A percentile compares a stretch with the other conserved stretches of the same genome.
These are phyloP conservation scores for Caenorhabditis brenneri DNA, from an alignment of 1,140 invertebrate species.

Conservation along the genomic window DNA sequence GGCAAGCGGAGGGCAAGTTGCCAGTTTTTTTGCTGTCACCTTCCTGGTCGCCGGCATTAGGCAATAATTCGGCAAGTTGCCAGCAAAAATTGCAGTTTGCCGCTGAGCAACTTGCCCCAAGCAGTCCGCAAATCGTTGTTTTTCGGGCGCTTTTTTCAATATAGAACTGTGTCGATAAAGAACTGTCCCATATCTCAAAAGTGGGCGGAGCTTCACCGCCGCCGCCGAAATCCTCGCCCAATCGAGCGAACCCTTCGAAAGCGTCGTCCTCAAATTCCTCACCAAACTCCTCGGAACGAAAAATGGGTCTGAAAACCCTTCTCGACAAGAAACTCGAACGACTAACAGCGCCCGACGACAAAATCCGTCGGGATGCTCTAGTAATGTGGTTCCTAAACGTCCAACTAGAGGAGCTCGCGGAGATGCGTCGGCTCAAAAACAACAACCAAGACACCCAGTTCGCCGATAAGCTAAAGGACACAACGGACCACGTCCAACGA, in stretches of 20 bases:
- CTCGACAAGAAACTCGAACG: conserved; percentile 56
- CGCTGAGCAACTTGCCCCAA: too few species aligned
- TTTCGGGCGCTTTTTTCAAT: too few species aligned
- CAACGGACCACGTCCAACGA: conserved; percentile 20
- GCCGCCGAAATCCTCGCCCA: conserved; percentile 55
- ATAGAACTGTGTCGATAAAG: too few species aligned
- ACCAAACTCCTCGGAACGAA: conserved; percentile 34
- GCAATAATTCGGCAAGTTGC: too few species aligned
- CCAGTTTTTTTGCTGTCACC: too few species aligned
- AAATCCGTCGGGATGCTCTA: conserved; percentile 52
- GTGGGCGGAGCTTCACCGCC: conserved; percentile 51
- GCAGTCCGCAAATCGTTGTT: too few species aligned
- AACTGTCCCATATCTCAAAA: too few species aligned
- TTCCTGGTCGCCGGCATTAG: too few species aligned
- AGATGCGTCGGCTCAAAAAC: conserved; percentile 28
- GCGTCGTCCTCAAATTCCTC: conserved; percentile 54
- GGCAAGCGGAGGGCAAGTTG: too few species aligned
- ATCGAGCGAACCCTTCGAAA: conserved; percentile 55
- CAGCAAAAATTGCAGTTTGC: too few species aligned
- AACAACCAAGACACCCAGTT: neutral
- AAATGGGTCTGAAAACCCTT: conserved; percentile 53
- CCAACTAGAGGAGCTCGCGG: conserved; percentile 52
- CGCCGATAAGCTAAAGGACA: neutral
- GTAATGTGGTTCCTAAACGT: conserved; percentile 57
- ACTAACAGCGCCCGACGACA: conserved; percentile 47